Conservation (phyloP, 2,888 invertebrate genomes). For the Hetaerina titia region DNA sequence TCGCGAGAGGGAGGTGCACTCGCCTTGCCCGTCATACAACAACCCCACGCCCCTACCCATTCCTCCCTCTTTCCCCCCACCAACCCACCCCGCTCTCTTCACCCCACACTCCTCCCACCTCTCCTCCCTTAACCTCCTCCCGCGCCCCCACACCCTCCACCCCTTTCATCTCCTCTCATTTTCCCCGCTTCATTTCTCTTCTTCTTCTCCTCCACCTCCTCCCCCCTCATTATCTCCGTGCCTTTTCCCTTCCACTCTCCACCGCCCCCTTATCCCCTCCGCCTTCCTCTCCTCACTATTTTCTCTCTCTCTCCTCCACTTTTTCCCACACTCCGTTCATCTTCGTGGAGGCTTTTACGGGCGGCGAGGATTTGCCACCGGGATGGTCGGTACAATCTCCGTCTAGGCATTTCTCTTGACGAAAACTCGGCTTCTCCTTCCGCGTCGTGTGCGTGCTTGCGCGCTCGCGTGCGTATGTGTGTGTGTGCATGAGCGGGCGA, state of each 20-base stretch:
- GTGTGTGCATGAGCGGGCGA: background rate
- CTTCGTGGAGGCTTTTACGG: background rate
- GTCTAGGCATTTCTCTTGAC: background rate
- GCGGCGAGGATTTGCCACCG: background rate
- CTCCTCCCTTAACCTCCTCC: background rate
- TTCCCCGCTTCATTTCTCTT: constrained; percentile 29
- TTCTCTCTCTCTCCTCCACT: background rate
- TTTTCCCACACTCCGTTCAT: background rate
- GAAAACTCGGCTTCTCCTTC: background rate
- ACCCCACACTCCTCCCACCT: background rate
- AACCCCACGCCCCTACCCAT: background rate
- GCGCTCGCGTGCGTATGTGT: background rate
- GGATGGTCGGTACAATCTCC: background rate
- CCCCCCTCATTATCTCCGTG: constrained; percentile 28
- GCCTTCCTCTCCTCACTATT: background rate
- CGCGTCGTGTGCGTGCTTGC: background rate
- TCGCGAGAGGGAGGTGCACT: constrained; percentile 44
- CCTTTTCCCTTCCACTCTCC: background rate
- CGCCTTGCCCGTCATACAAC: constrained; percentile 41
- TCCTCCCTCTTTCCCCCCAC: background rate
- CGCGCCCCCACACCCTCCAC: background rate
- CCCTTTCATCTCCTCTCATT: constrained; percentile 32
- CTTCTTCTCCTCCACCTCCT: background rate
- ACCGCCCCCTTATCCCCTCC: background rate
- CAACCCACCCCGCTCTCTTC: background rate